These are phyloP conservation scores for Orthonevra nobilis DNA, from an alignment of 2,888 invertebrate genomes.

Conservation along the genomic window DNA sequence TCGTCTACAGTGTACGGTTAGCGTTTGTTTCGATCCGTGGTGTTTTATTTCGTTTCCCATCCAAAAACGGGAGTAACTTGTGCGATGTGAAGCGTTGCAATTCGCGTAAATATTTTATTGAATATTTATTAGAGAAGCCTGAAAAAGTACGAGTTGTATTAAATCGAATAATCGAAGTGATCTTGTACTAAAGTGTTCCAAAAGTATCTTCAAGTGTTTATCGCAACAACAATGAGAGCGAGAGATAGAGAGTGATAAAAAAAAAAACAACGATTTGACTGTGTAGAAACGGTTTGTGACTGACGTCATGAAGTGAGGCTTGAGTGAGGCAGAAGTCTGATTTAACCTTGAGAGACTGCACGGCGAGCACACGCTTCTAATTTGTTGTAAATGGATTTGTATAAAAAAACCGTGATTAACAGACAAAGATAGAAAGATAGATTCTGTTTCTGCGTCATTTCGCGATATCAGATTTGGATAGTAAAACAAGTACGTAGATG, in stretches of 20 bases:
- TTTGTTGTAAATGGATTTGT: no score
- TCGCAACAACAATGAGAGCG: constrained; percentile 4
- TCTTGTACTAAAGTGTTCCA: constrained; percentile 18
- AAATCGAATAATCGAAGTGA: not conserved
- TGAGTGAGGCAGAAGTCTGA: no score
- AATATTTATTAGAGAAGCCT: constrained; percentile 33
- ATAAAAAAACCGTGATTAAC: no score
- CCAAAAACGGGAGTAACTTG: constrained; percentile 2
- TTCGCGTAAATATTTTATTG: constrained; percentile 38
- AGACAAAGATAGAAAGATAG: no score
- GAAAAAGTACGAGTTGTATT: not conserved
- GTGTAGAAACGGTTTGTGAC: no score
- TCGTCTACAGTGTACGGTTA: constrained; percentile 62
- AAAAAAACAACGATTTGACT: no score
- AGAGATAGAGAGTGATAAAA: constrained; percentile 24
- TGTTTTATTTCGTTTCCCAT: constrained; percentile 31
- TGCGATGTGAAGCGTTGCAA: not conserved
- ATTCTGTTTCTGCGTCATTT: no score
- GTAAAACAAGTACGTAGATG: no score
- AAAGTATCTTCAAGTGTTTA: constrained; percentile 15
- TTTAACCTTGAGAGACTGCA: constrained; percentile 23
- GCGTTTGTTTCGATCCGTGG: constrained; percentile 58
- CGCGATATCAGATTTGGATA: no score
- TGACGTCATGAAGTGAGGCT: not conserved
- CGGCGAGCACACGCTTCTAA: not conserved